phyloP scores from a whole-genome alignment of 2,113 vertebrate genomes.

The Coregonus clupeaformis region DNA sequence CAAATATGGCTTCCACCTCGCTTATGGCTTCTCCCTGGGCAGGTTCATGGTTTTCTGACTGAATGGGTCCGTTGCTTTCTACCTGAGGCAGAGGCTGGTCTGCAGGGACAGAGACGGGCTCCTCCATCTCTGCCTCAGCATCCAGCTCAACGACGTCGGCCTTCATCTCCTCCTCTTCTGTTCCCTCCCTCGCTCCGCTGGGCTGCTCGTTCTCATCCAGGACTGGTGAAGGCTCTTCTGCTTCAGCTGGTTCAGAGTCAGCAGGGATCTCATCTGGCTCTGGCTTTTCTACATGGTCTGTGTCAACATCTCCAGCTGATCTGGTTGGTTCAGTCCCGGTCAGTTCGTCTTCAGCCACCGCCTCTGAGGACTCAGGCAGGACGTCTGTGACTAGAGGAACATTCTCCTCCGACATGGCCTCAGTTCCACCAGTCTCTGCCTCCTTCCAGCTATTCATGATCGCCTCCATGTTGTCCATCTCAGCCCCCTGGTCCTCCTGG shows the following conservation, averaged over 20 bases:
- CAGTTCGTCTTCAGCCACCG: too few species aligned
- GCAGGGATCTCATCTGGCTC: conserved; percentile 8
- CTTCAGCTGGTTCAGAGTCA: neutral
- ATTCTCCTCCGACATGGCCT: neutral
- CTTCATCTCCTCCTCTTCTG: neutral
- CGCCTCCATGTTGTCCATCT: conserved; percentile 55
- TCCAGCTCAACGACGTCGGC: neutral
- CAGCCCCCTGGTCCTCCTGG: conserved; percentile 32
- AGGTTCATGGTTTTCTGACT: too few species aligned
- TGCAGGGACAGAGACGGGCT: neutral
- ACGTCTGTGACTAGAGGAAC: neutral
- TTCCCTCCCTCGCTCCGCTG: neutral
- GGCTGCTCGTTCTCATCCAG: conserved; percentile 19
- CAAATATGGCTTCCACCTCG: too few species aligned
- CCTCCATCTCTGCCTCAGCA: neutral
- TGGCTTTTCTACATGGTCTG: neutral
- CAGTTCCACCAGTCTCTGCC: neutral
- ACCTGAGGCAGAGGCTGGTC: too few species aligned
- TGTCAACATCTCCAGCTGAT: conserved; percentile 1
- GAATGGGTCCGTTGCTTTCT: too few species aligned
- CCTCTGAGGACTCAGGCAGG: neutral
- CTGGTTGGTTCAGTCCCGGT: neutral
- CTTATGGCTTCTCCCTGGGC: too few species aligned
- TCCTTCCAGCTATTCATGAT: neutral
- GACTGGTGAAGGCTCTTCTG: conserved; percentile 36